phyloP scores from a whole-genome alignment of 1,140 invertebrate genomes.

The Musca domestica region DNA sequence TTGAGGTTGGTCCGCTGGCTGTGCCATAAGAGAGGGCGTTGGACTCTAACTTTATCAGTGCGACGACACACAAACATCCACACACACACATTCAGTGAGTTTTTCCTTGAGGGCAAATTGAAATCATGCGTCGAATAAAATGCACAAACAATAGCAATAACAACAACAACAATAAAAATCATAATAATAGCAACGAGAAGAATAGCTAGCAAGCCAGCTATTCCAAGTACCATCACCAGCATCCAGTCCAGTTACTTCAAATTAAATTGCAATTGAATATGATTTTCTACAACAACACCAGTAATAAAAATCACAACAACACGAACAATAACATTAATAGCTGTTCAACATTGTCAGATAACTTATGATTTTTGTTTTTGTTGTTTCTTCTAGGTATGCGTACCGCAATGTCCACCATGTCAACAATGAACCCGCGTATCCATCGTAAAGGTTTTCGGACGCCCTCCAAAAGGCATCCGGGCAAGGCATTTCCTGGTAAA shows the following conservation, averaged over 20 bases:
- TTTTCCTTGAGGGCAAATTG: conserved; percentile 18
- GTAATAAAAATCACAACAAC: no score
- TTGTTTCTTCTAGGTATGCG: conserved; percentile 59
- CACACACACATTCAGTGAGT: not conserved
- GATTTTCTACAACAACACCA: no score
- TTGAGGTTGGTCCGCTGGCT: not conserved
- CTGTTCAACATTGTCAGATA: no score
- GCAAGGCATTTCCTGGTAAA: conserved; percentile 59
- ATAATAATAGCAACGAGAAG: not conserved
- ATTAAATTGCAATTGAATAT: no score
- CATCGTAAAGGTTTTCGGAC: conserved; percentile 62
- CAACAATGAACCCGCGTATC: conserved; percentile 62
- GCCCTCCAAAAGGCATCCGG: conserved; percentile 57
- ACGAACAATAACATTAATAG: no score
- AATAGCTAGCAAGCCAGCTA: not conserved
- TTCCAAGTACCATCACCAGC: no score
- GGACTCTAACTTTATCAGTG: conserved; percentile 14
- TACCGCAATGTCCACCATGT: conserved; percentile 67
- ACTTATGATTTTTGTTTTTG: not conserved
- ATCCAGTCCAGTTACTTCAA: no score
- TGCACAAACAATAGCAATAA: not conserved
- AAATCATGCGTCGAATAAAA: conserved; percentile 15
- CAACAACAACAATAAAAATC: not conserved
- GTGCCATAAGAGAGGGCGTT: conserved; percentile 6
- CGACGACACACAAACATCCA: not conserved